phyloP scores from a whole-genome alignment of 2,888 invertebrate species.

The Norana najaformis region DNA sequence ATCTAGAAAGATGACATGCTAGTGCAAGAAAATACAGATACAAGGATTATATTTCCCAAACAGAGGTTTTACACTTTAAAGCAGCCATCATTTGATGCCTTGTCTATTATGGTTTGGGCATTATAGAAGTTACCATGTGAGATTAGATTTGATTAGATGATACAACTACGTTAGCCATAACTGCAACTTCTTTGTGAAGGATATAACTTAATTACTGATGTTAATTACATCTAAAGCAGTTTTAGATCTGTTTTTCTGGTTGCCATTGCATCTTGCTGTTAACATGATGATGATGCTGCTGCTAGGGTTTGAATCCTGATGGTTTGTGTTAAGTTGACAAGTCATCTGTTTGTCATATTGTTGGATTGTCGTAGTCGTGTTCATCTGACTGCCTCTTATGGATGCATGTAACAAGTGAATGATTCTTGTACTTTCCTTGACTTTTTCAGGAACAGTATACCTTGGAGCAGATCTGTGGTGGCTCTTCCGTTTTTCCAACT shows the following conservation, averaged over 20 bases:
- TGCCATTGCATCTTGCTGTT: background rate
- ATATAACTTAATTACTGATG: background rate
- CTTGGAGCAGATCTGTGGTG: conserved; percentile 91
- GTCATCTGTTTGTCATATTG: background rate
- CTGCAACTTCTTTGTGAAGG: background rate
- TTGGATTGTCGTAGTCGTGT: background rate
- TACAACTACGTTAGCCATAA: no score
- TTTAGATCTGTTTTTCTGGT: background rate
- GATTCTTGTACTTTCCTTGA: background rate
- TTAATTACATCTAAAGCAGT: background rate
- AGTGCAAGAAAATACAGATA: no score
- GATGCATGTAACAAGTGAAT: background rate
- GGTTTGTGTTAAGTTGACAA: conserved; percentile 66
- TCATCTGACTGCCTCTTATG: background rate
- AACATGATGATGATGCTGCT: no score
- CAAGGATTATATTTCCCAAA: no score
- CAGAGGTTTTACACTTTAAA: no score
- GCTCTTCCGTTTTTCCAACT: conserved; percentile 78
- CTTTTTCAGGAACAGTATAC: conserved; percentile 61
- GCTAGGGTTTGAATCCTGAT: conserved; percentile 80
- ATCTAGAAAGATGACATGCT: no score
- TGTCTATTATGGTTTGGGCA: no score
- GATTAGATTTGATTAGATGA: no score
- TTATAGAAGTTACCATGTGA: no score
- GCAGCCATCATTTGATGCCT: no score